Base-by-base conservation (phyloP, 2,888 invertebrate genomes). In the Dendrolimus pini region DNA sequence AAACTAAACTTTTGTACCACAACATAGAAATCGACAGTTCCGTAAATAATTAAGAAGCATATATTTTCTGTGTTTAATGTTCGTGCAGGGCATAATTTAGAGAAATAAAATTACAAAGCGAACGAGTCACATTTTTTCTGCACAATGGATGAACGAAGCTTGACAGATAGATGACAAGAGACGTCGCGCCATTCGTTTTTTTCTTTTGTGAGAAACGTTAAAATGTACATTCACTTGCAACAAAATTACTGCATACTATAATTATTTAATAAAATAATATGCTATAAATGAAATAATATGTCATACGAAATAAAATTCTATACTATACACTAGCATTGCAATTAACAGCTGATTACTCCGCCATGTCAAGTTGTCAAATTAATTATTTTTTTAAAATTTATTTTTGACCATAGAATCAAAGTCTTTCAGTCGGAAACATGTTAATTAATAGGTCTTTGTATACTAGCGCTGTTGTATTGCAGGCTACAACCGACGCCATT, bases 301-400 rank as follows among this genome's bases (percentile, higher is more conserved):
- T 64, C 59, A 63, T 65, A 67, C 47, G 52, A 41, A 63, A 60
- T 66, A 65, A 55, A 62, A 78, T 75, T 73, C 73, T 68, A 76
- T 68, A 81, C 73, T 68, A 76, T 68, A 81, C 77, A 72, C 71
- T 82, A 80, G 80, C 83, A 88, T 86, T 80, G 83, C 85, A 84
- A 85, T 82, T 84, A 88, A 82, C 89, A 89, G 88, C 88, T 89
- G 89, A 89, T 89, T 86, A 89, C 82, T 83, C 83, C 86, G 87
- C 89, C 88, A 87, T 87, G 85, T 81, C 83, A 82, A 78, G 10
- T 30, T 30, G 30, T 30, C 30, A 30, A 30, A 3, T 30, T 30
- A n/a, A n/a, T n/a, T n/a, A n/a, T n/a, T n/a, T n/a, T n/a, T n/a
- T n/a, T n/a, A n/a, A n/a, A n/a, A n/a, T n/a, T n/a, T n/a, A n/a